These are phyloP conservation scores for Troides aeacus DNA, from an alignment of 2,888 invertebrate species.

Conservation along the genomic window DNA sequence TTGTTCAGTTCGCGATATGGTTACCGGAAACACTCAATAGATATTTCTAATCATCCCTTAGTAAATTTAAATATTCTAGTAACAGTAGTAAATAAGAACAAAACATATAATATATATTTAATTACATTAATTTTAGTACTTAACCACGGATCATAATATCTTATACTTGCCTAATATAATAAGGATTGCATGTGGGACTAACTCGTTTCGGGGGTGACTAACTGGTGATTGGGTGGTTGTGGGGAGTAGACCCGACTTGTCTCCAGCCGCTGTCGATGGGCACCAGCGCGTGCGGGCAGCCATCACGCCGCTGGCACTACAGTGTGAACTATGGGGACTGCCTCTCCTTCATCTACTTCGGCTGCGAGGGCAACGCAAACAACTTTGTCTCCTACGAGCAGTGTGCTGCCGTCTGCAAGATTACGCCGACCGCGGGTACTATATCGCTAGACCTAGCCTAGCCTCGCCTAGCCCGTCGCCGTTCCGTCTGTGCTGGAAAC, in stretches of 20 bases:
- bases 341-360: constrained; percentile 89
- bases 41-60: background rate
- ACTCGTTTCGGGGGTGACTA: constrained; percentile 14
- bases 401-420: constrained; percentile 75
- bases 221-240: constrained; percentile 36
- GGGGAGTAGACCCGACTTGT: constrained; percentile 56
- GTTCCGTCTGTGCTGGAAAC: too few relatives aligned
- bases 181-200: constrained; percentile 7
- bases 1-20: too few relatives aligned
- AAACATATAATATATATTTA: too few relatives aligned
- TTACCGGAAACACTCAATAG: constrained; percentile 4
- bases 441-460: constrained; percentile 2
- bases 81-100: too few relatives aligned
- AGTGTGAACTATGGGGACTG: constrained; percentile 85
- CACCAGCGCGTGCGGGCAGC: constrained; percentile 41
- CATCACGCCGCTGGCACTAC: constrained; percentile 86
- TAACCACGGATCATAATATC: background rate
- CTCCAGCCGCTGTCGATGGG: constrained; percentile 53
- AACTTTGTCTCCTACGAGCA: constrained; percentile 87
- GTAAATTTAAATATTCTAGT: too few relatives aligned
- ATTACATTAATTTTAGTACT: too few relatives aligned
- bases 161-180: background rate
- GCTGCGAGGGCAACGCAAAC: constrained; percentile 93
- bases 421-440: constrained; percentile 27
- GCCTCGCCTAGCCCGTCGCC: constrained; percentile 8